Evolutionary conservation across 2,113 vertebrate genomes (phyloP).

Genomic region (Promerops cafer): DNA sequence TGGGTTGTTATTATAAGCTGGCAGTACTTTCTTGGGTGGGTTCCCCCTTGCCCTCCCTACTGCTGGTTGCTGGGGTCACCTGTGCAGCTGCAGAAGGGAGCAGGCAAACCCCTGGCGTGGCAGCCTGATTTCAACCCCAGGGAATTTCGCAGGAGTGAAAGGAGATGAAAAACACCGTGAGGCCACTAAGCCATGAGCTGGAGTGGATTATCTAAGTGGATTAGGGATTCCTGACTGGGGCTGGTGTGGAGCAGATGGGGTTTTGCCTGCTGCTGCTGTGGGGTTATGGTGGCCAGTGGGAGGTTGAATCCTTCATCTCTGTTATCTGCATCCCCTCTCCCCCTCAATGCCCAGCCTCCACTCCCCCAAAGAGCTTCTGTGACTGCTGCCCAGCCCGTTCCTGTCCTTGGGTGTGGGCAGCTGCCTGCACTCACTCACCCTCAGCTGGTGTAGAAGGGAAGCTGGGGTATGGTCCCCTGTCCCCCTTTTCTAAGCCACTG

Average conservation of each 20-base stretch:
- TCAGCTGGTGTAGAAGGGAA: rapidly evolving
- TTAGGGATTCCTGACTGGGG: constrained; percentile 1
- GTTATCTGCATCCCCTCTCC: neutral
- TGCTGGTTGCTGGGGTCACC: neutral
- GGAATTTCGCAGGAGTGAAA: constrained; percentile 11
- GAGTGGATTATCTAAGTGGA: constrained; percentile 33
- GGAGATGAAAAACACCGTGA: neutral
- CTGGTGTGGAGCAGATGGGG: neutral
- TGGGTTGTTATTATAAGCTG: neutral
- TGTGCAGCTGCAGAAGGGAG: neutral
- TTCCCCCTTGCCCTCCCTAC: neutral
- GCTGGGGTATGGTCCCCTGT: neutral
- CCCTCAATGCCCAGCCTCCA: rapidly evolving
- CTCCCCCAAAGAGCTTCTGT: neutral
- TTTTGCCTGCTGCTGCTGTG: neutral
- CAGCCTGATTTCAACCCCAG: neutral
- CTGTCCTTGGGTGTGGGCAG: neutral
- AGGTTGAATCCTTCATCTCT: neutral
- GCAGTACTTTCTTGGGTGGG: rapidly evolving
- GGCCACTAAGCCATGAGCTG: neutral
- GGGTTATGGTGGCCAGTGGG: neutral
- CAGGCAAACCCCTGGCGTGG: neutral
- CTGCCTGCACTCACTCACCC: neutral
- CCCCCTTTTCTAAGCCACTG: neutral
- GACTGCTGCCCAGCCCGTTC: neutral